These are phyloP conservation scores for Danaus plexippus DNA, from an alignment of 1,140 invertebrate species.

Conservation along the genomic window DNA sequence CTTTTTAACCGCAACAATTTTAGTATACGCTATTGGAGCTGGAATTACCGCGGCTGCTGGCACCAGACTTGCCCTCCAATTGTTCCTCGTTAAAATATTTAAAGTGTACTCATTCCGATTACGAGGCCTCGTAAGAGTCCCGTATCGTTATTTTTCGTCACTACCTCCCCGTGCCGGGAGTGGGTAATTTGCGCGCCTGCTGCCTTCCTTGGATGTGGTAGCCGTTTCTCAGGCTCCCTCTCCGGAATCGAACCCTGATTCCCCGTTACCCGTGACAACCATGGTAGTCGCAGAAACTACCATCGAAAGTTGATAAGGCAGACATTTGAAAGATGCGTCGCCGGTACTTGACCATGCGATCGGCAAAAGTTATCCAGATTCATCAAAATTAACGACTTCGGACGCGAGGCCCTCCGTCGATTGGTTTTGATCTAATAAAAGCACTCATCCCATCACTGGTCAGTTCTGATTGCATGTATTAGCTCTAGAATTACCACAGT, in stretches of 20 bases:
- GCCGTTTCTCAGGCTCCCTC: constrained; percentile 92
- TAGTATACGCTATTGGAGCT: constrained; percentile 93
- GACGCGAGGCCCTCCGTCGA: constrained; percentile 72
- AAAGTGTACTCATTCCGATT: constrained; percentile 92
- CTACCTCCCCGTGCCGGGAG: constrained; percentile 83
- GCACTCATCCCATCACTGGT: too few relatives aligned
- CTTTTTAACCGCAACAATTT: constrained; percentile 87
- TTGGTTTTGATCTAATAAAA: constrained; percentile 76
- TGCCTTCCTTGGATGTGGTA: constrained; percentile 94
- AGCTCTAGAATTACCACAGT: too few relatives aligned
- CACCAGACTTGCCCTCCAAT: constrained; percentile 94
- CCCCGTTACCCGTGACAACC: constrained; percentile 85
- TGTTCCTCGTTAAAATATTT: constrained; percentile 90
- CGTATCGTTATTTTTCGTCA: constrained; percentile 92
- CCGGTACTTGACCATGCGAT: constrained; percentile 82
- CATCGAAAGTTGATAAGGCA: constrained; percentile 91
- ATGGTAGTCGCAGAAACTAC: constrained; percentile 84
- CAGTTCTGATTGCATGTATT: too few relatives aligned
- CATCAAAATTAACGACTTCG: constrained; percentile 76
- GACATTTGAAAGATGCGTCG: constrained; percentile 89
- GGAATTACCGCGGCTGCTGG: constrained; percentile 93
- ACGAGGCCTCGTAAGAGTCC: constrained; percentile 83
- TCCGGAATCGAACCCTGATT: constrained; percentile 80
- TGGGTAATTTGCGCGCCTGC: constrained; percentile 91
- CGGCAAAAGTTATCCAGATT: constrained; percentile 86